Conservation (phyloP, 2,113 vertebrate species). For the Sinocyclocheilus maitianheensis region DNA sequence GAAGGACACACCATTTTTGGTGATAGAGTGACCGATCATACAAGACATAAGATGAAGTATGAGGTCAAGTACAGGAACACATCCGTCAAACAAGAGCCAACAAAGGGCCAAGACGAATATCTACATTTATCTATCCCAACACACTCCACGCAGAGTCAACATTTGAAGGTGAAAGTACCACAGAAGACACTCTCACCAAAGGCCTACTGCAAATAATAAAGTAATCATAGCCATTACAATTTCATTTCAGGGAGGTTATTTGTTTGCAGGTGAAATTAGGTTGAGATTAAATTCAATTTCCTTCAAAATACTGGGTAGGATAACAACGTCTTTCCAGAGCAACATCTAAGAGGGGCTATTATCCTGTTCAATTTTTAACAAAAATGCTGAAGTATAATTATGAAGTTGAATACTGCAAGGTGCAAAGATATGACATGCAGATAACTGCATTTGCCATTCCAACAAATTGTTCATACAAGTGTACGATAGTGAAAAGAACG, state of each 20-base stretch:
- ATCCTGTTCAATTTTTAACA: not conserved
- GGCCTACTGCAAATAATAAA: slow-evolving; percentile 35
- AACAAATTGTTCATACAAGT: not conserved
- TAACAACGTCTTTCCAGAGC: not conserved
- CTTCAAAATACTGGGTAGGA: slow-evolving; percentile 15
- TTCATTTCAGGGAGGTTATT: slow-evolving; percentile 9
- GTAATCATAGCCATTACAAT: slow-evolving; percentile 17
- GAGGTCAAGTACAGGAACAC: not conserved
- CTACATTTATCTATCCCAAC: slow-evolving; percentile 12
- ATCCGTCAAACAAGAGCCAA: not conserved
- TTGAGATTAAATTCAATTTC: slow-evolving; percentile 40
- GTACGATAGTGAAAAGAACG: not conserved
- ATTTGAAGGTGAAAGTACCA: slow-evolving; percentile 4
- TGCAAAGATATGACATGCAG: not conserved
- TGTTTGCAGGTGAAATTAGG: slow-evolving; percentile 26
- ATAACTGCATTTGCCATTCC: not conserved
- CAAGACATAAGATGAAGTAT: slow-evolving; percentile 2
- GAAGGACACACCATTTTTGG: not conserved
- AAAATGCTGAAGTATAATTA: not conserved
- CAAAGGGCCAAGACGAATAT: not conserved
- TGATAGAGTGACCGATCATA: not conserved
- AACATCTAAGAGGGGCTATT: slow-evolving; percentile 19
- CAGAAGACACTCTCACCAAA: slow-evolving; percentile 30
- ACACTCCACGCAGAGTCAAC: not conserved
- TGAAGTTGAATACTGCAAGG: not conserved